Evolutionary conservation across 2,797 vertebrate genomes (phyloP), one percentile per base, ranked within the genome.

Genomic region (Kryptopterus vitreolus): DNA sequence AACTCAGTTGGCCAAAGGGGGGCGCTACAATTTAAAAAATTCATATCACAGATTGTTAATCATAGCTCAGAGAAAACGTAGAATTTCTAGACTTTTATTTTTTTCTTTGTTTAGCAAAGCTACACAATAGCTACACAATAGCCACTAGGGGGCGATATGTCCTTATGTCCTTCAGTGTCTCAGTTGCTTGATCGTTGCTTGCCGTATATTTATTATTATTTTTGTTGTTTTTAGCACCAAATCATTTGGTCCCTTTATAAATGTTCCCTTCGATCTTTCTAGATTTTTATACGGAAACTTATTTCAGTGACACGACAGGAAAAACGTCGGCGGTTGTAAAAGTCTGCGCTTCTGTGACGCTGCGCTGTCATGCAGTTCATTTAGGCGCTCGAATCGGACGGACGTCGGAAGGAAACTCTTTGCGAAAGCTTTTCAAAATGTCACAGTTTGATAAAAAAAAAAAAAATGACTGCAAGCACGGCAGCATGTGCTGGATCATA

Each of bases 381-480:
- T 16, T 59, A 75, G 35, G 29, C 35, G 43, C 31, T 24, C 2
- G 33, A 57, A 57, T 3, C 9, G 52, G 33, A 73, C 71, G 8
- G 72, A 59, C 29, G 72, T 46, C 10, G 46, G n/a, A 74, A 59
- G 72, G 26, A 20, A 75, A 59, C 72, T 75, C 16, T 20, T 29
- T 46, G 35, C 72, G 2, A 29, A 35, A 11, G 57, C 72, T 59
- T 75, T 59, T 46, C 29, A 46, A 75, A 75, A 75, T 75, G 72
- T 59, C 72, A 75, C 72, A 59, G n/a, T 59, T 59, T 75, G 18
- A 74, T 59, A 61, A 75, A 61, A 58, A 58, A n/a, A 74, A 46
- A 61, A 75, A 61, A 58, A 58, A n/a, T 29, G 38, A 59, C 72
- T 59, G 72, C 4, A 75, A 20, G 35, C 52, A 59, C 46, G 24